Conservation (phyloP, 1,140 invertebrate genomes). For the Stegodyphus dumicola region DNA sequence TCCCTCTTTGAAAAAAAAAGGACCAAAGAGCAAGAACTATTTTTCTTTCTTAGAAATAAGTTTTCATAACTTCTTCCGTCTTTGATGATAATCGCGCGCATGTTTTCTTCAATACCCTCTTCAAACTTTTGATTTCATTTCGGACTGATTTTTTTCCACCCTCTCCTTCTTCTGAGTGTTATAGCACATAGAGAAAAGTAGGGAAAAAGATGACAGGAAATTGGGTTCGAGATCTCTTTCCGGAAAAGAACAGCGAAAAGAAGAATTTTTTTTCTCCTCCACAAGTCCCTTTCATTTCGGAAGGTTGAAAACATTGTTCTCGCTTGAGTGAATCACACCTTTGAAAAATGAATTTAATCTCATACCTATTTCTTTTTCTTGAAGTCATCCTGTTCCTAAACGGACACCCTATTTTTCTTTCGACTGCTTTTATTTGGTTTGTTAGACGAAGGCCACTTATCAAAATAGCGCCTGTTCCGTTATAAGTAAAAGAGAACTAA, state of each 20-base stretch:
- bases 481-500: neutral
- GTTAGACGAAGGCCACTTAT: slow-evolving; percentile 33
- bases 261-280: neutral
- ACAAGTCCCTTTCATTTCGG: slow-evolving; percentile 33
- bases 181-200: neutral
- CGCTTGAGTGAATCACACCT: slow-evolving; percentile 48
- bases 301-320: slow-evolving; percentile 56
- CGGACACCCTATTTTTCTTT: slow-evolving; percentile 1
- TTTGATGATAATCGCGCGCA: slow-evolving; percentile 50
- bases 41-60: no score
- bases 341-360: slow-evolving; percentile 61
- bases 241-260: neutral
- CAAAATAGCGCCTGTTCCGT: neutral
- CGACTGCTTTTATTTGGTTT: neutral
- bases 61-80: slow-evolving; percentile 51
- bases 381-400: slow-evolving; percentile 16
- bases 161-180: slow-evolving; percentile 13
- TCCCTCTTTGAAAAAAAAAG: neutral
- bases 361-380: slow-evolving; percentile 46
- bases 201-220: slow-evolving; percentile 51
- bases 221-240: slow-evolving; percentile 50
- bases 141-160: neutral
- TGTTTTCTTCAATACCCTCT: slow-evolving; percentile 38
- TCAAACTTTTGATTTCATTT: slow-evolving; percentile 59
- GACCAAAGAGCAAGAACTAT: slow-evolving; percentile 1